A percentile compares a stretch with the other conserved stretches of the same genome.
Conservation (phyloP, 1,140 invertebrate genomes). For the Cardiocondyla obscurior region DNA sequence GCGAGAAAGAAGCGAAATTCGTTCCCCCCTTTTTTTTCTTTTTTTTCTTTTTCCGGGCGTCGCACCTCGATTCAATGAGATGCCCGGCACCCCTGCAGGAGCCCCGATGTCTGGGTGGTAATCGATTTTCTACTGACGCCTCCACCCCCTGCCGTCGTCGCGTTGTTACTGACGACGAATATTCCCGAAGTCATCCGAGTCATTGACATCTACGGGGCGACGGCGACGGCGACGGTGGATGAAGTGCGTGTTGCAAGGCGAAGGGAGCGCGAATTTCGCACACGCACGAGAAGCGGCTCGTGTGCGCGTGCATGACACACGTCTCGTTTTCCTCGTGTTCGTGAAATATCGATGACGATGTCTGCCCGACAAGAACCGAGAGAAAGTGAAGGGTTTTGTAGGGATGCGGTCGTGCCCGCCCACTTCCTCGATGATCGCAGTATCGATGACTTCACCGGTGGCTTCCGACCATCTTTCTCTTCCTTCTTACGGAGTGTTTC, state of each 20-base stretch:
- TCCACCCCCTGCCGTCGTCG: constrained; percentile 45
- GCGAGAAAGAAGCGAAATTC: constrained; percentile 20
- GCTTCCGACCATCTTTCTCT: not conserved
- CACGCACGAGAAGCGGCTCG: not conserved
- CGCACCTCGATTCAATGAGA: constrained; percentile 55
- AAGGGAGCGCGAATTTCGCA: constrained; percentile 67
- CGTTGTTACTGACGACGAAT: constrained; percentile 73
- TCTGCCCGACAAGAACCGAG: constrained; percentile 55
- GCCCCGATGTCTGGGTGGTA: constrained; percentile 66
- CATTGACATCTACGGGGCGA: constrained; percentile 80
- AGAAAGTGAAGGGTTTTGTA: constrained; percentile 6
- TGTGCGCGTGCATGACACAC: constrained; percentile 12
- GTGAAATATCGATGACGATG: constrained; percentile 70
- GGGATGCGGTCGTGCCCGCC: not conserved
- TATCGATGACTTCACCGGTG: constrained; percentile 6
- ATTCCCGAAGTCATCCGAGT: constrained; percentile 80
- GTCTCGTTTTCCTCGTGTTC: constrained; percentile 20
- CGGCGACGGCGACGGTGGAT: constrained; percentile 70
- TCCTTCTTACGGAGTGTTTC: not conserved
- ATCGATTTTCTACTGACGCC: constrained; percentile 73
- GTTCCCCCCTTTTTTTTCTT: constrained; percentile 43
- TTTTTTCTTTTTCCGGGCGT: constrained; percentile 51
- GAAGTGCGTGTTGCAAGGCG: constrained; percentile 72
- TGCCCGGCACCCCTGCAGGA: constrained; percentile 63
- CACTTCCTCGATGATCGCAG: constrained; percentile 40